A percentile compares a stretch with the other conserved stretches of the same genome.
These are phyloP conservation scores for Malurus splendens DNA, from an alignment of 2,797 vertebrate species.

Conservation along the genomic window DNA sequence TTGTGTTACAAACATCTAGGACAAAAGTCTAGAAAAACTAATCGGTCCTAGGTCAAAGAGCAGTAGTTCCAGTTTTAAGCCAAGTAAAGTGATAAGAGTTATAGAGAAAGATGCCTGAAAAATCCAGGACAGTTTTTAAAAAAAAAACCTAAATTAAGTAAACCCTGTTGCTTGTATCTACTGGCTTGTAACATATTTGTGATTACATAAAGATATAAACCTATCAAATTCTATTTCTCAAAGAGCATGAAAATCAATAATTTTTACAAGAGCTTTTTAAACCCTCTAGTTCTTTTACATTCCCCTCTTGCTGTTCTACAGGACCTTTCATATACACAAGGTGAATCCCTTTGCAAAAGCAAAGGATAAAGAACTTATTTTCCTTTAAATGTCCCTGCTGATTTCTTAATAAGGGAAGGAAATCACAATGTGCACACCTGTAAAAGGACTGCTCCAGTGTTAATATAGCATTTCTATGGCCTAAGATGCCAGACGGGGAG, in stretches of 20 bases:
- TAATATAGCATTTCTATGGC: not conserved
- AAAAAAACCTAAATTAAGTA: not conserved
- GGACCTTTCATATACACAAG: not conserved
- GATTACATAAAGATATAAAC: not conserved
- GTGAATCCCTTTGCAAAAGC: not conserved
- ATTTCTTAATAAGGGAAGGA: not conserved
- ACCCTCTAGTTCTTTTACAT: not conserved
- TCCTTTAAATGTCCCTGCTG: not conserved
- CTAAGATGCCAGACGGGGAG: accelerated
- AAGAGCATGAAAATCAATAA: not conserved
- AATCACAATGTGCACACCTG: not conserved
- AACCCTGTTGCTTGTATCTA: not conserved
- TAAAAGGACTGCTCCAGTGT: not conserved
- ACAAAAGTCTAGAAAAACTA: conserved; percentile 42
- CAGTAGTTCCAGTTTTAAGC: conserved; percentile 19
- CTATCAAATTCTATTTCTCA: not conserved
- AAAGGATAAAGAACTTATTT: not conserved
- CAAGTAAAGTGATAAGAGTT: not conserved
- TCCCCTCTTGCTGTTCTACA: not conserved
- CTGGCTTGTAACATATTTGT: not conserved
- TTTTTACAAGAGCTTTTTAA: not conserved
- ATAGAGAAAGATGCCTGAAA: not conserved
- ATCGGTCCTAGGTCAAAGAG: conserved; percentile 39
- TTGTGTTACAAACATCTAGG: conserved; percentile 36
- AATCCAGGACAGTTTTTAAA: not conserved